Evolutionary conservation across 2,797 vertebrate species (phyloP), one percentile per base, ranked within the genome.

Genomic region (Mormyrus proboscirostris): DNA sequence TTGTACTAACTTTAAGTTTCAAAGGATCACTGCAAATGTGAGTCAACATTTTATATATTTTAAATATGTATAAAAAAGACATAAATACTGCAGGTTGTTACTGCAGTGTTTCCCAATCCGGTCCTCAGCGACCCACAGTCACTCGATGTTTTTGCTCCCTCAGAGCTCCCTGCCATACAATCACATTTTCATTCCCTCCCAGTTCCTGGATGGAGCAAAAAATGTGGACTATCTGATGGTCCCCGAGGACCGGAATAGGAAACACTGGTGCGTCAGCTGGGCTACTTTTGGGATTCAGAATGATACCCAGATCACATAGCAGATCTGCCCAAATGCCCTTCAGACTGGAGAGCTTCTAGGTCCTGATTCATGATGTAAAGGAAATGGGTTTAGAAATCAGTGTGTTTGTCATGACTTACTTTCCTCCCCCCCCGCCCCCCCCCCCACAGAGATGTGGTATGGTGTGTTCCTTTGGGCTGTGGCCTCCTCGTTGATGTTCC

Each of bases 401-500:
- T 33, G 65, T 33, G 29, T 69, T 38, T 73, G 33, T 73, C 3
- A 22, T 83, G 79, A 44, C n/a, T 83, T 79, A 38, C 25, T 57
- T 57, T 55, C 29, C 57, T 38, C 7, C 29, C 85, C 44, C 79
- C 4, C 41, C n/a, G n/a, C n/a, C 2, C 51, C 55, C 57, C 92
- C 1, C 91, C 84, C 91, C 51, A 0, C 94, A 99, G 98, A 99
- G 94, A 99, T 99, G 98, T 99, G 98, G 98, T 99, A 99, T 9
- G 98, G 97, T 0, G 97, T 99, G 90, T 99, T 99, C 92, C 94
- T 99, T 87, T 99, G 98, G 98, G 97, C 97, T 0, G 94, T 97
- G 0, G 97, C 98, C 83, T 99, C 98, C 4, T 99, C 98, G 0
- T 93, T 99, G 91, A 93, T 97, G 90, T 98, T 99, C 94, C 98